Evolutionary conservation across 2,797 vertebrate genomes (phyloP).

Genomic region (Artibeus jamaicensis): DNA sequence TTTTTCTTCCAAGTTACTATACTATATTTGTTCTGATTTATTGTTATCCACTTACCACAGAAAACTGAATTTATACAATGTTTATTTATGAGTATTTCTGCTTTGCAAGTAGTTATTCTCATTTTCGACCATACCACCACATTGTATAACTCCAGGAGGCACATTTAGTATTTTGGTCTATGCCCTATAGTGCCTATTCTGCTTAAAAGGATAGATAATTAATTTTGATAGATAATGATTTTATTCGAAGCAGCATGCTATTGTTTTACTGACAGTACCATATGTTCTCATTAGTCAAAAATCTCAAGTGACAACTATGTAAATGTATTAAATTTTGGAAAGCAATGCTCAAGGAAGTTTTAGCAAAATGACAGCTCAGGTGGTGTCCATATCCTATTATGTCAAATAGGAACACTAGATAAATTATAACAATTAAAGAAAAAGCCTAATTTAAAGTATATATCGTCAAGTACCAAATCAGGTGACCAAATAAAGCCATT

Average conservation of each 20-base stretch:
- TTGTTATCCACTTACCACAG: not conserved
- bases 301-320: not conserved
- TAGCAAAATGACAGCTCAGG: not conserved
- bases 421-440: not conserved
- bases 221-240: slow-evolving; percentile 57
- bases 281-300: slow-evolving; percentile 66
- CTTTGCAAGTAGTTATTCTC: not conserved
- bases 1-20: not conserved
- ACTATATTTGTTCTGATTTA: not conserved
- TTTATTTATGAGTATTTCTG: not conserved
- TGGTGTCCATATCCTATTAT: not conserved
- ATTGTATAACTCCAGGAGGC: not conserved
- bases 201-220: slow-evolving; percentile 38
- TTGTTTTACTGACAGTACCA: slow-evolving; percentile 40
- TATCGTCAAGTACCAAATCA: not conserved
- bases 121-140: not conserved
- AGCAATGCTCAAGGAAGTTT: slow-evolving; percentile 26
- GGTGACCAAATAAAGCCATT: not conserved
- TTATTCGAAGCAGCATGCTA: slow-evolving; percentile 31
- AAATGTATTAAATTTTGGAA: slow-evolving; percentile 3
- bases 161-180: not conserved
- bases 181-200: not conserved
- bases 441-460: not conserved
- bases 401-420: not conserved
- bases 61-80: not conserved